Conservation (phyloP, 1,140 invertebrate genomes). For the Drosophila dunni region DNA sequence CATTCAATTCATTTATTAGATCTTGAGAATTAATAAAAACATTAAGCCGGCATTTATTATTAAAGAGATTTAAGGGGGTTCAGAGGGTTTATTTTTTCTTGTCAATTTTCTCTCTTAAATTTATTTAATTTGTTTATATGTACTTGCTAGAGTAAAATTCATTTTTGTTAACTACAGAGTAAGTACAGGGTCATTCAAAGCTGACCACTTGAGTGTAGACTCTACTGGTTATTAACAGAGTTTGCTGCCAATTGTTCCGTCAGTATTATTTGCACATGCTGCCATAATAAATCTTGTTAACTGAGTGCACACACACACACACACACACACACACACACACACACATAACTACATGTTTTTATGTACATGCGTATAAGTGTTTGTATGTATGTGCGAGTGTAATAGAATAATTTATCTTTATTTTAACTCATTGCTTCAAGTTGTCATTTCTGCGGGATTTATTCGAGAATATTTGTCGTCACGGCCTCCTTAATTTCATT, state of each 20-base stretch:
- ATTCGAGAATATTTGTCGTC: constrained; percentile 65
- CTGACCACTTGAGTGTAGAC: too few relatives aligned
- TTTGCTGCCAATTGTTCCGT: background rate
- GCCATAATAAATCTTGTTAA: constrained; percentile 58
- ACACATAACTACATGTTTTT: too few relatives aligned
- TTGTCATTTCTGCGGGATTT: constrained; percentile 42
- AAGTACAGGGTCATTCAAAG: too few relatives aligned
- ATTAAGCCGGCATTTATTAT: too few relatives aligned
- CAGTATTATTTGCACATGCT: constrained; percentile 4
- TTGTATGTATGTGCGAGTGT: background rate
- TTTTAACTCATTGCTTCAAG: constrained; percentile 14
- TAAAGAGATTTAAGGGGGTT: too few relatives aligned
- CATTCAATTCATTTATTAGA: too few relatives aligned
- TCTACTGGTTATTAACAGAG: background rate
- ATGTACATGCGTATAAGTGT: constrained; percentile 38
- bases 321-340: background rate
- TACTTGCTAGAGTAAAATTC: too few relatives aligned
- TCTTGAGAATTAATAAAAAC: too few relatives aligned
- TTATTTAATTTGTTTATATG: too few relatives aligned
- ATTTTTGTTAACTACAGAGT: too few relatives aligned
- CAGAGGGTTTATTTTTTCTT: too few relatives aligned
- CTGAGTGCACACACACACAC: constrained; percentile 18
- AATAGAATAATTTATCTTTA: constrained; percentile 10
- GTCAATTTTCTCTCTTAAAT: too few relatives aligned
- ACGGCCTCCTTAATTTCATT: constrained; percentile 60